phyloP scores from a whole-genome alignment of 2,888 invertebrate genomes.

The Bhutanitis thaidina region DNA sequence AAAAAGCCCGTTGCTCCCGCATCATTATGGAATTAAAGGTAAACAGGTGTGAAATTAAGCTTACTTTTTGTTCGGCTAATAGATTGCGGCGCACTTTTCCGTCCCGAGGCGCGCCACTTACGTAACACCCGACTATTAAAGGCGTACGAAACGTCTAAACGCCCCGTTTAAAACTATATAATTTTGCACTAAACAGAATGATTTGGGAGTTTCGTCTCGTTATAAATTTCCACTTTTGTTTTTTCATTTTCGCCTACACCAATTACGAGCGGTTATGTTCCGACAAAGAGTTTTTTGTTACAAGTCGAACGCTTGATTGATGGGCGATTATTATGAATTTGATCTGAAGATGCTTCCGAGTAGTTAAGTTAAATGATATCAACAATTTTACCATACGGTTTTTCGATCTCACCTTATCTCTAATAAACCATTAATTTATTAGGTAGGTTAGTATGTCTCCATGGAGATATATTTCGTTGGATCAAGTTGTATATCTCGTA shows the following conservation, averaged over 20 bases:
- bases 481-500: too few species aligned
- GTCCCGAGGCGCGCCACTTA: conserved; percentile 57
- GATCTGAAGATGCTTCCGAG: conserved; percentile 67
- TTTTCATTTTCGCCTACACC: conserved; percentile 42
- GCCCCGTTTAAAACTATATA: conserved; percentile 71
- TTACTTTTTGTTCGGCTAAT: conserved; percentile 69
- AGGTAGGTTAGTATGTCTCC: too few species aligned
- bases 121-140: conserved; percentile 63
- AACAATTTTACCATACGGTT: conserved; percentile 40
- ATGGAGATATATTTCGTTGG: too few species aligned
- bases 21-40: conserved; percentile 71
- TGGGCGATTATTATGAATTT: conserved; percentile 70
- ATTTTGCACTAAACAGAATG: conserved; percentile 77
- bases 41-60: conserved; percentile 79
- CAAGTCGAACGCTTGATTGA: conserved; percentile 63
- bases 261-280: conserved; percentile 60
- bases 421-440: background rate
- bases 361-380: conserved; percentile 52
- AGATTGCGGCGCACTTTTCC: conserved; percentile 65
- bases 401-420: conserved; percentile 14
- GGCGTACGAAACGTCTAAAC: conserved; percentile 69
- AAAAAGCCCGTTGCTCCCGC: conserved; percentile 57
- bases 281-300: conserved; percentile 62
- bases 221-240: conserved; percentile 74
- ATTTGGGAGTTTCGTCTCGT: conserved; percentile 72